Base-by-base conservation (phyloP, 2,113 vertebrate genomes). In the Aleadryas rufinucha region DNA sequence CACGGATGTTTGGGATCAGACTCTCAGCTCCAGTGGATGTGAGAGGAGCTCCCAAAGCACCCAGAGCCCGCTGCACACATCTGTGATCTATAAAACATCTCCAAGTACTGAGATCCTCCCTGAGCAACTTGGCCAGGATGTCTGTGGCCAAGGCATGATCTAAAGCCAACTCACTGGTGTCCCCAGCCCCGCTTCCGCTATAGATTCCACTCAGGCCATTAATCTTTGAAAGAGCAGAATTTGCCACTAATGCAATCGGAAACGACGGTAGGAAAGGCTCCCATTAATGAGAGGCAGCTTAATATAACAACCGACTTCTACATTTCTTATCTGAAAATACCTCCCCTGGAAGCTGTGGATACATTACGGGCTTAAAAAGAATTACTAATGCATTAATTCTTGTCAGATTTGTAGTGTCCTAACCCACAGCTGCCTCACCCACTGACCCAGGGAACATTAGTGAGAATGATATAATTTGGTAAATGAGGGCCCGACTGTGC, bases 311-410 rank as follows among this genome's bases (percentile, higher is more conserved):
- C 91, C 0, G 9, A 96, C 94, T 96, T 93, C 82, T 91, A 74
- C 87, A 61, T 93, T 95, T 96, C 95, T 97, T 96, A 97, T 96
- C 96, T 96, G 95, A 94, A 97, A 96, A 97, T 80, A 96, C 78
- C 91, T 96, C 93, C 95, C 93, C 84, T 96, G 81, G 87, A 97
- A 96, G 82, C 91, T 82, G 54, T 87, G 93, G 96, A 95, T 97
- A 96, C 95, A 97, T 95, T 96, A 96, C 13, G 2, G 90, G 90
- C 90, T 97, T 97, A 90, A 94, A 85, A 96, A 96, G 94, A 94
- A 97, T 95, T 94, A 96, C 89, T 85, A 96, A 94, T 86, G 91
- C 95, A 96, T 94, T 97, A 93, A 96, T 96, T 96, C 95, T 93
- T 96, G 95, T 95, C 91, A 96, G 93, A 96, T 96, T 96, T 90